A percentile compares a stretch with the other conserved stretches of the same genome.
Conservation (phyloP, 2,888 invertebrate genomes). For the Acleris emargana region DNA sequence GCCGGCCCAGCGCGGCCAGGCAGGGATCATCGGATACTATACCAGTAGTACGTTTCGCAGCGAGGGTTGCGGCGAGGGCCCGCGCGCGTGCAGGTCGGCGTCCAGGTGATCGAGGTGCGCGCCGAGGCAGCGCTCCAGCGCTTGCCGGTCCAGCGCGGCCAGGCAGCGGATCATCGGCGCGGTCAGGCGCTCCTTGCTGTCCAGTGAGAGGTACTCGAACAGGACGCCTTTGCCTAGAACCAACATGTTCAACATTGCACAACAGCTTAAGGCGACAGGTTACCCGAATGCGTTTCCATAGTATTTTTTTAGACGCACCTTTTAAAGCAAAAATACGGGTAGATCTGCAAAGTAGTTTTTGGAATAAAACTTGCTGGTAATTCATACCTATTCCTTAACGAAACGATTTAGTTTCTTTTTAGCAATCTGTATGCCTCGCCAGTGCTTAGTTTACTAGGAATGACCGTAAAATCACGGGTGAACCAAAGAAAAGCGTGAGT, state of each 20-base stretch:
- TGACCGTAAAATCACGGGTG: too few species aligned
- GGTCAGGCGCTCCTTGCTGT: constrained; percentile 72
- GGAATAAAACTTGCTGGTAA: too few species aligned
- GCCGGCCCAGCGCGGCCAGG: too few species aligned
- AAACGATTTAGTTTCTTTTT: too few species aligned
- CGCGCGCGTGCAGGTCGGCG: constrained; percentile 51
- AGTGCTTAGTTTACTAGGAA: too few species aligned
- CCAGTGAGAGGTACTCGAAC: constrained; percentile 76
- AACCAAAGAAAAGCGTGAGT: too few species aligned
- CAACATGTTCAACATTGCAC: not conserved
- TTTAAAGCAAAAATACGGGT: too few species aligned
- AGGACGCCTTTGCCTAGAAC: constrained; percentile 72
- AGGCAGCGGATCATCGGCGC: constrained; percentile 77
- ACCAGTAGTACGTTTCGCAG: constrained; percentile 67
- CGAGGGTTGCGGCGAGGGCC: constrained; percentile 47
- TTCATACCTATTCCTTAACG: too few species aligned
- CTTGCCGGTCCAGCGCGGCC: constrained; percentile 68
- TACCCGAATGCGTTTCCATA: too few species aligned
- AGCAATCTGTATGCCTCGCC: too few species aligned
- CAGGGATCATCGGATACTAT: constrained; percentile 36
- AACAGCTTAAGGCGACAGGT: not conserved
- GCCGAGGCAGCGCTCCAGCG: constrained; percentile 67
- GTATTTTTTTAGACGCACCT: too few species aligned
- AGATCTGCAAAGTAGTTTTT: too few species aligned
- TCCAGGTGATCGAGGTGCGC: constrained; percentile 69